Evolutionary conservation across 2,888 invertebrate genomes (phyloP).

Genomic region (Xestoiulus laeticollis): DNA sequence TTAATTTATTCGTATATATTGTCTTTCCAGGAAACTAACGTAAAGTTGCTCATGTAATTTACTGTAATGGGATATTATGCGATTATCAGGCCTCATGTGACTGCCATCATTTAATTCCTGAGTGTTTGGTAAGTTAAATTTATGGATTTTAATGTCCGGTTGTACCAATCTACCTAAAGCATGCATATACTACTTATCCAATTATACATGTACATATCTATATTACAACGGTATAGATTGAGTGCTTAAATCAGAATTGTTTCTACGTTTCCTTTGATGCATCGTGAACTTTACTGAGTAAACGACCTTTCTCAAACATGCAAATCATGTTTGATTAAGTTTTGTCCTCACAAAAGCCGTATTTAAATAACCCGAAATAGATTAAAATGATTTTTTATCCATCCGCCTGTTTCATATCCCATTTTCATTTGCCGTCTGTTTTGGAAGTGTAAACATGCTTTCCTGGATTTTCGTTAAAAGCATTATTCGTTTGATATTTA

Average conservation of each 20-base stretch:
- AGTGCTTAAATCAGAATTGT: too few species aligned
- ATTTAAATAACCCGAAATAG: background rate
- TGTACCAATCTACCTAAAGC: too few species aligned
- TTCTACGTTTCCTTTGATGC: too few species aligned
- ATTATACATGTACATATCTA: too few species aligned
- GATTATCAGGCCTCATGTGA: background rate
- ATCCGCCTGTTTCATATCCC: background rate
- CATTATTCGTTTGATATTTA: constrained; percentile 11
- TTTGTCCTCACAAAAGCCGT: background rate
- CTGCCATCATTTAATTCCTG: background rate
- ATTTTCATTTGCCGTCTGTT: background rate
- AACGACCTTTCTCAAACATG: too few species aligned
- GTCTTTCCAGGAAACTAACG: background rate
- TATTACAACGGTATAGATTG: too few species aligned
- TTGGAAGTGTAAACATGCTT: constrained; percentile 1
- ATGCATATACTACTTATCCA: too few species aligned
- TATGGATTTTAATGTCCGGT: background rate
- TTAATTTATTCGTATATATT: background rate
- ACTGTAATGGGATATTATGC: background rate
- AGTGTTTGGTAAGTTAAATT: background rate
- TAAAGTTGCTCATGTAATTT: background rate
- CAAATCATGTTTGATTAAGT: background rate
- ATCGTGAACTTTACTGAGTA: too few species aligned
- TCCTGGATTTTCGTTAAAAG: background rate
- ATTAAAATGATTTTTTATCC: background rate